A percentile compares a stretch with the other conserved stretches of the same genome.
Conservation (phyloP, 2,113 vertebrate genomes). For the Micromys minutus region DNA sequence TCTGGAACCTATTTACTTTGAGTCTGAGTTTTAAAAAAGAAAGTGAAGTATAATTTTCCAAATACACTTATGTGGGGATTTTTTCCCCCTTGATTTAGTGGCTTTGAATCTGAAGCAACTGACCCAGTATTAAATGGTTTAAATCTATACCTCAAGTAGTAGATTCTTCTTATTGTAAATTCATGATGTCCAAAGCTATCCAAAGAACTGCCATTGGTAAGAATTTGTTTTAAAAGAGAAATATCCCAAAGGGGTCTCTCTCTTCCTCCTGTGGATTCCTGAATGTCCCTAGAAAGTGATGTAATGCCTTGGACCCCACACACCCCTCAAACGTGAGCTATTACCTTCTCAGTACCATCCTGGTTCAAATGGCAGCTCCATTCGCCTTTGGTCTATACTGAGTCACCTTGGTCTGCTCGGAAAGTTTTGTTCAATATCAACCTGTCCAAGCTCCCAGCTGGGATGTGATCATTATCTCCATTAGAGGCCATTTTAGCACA, state of each 20-base stretch:
- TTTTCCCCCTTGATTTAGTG: slow-evolving; percentile 52
- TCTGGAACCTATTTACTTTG: slow-evolving; percentile 77
- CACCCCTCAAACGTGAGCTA: background rate
- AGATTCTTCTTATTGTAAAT: slow-evolving; percentile 58
- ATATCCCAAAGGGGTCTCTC: background rate
- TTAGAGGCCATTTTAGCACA: background rate
- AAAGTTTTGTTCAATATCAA: background rate
- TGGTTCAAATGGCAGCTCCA: background rate
- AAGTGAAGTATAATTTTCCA: slow-evolving; percentile 78
- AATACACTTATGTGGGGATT: slow-evolving; percentile 72
- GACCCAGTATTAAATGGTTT: slow-evolving; percentile 65
- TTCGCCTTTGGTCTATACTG: background rate
- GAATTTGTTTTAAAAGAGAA: slow-evolving; percentile 9
- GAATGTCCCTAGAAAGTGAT: background rate
- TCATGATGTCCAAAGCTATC: slow-evolving; percentile 65
- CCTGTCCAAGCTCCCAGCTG: background rate
- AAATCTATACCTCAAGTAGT: slow-evolving; percentile 67
- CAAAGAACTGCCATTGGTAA: slow-evolving; percentile 54
- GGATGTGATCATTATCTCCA: background rate
- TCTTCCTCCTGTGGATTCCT: background rate
- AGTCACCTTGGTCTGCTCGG: background rate
- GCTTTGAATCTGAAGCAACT: slow-evolving; percentile 69
- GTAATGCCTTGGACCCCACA: background rate
- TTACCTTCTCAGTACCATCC: background rate
- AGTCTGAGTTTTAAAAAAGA: slow-evolving; percentile 68